Conservation (phyloP, 1,140 invertebrate species). For the Geopemphigus sp. region DNA sequence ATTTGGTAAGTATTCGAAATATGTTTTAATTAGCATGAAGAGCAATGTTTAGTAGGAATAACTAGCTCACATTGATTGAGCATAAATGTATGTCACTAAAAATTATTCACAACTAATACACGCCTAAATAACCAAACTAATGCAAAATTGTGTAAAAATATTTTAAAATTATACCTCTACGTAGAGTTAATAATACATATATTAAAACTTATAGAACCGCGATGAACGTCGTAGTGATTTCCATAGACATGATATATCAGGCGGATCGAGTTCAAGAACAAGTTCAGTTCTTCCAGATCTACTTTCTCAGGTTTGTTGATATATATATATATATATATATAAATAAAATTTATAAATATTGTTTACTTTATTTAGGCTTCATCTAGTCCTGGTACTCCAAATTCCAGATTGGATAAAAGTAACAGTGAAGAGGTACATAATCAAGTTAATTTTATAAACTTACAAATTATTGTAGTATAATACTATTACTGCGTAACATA, state of each 20-base stretch:
- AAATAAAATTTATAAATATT: neutral
- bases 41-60: neutral
- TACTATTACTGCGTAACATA: neutral
- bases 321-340: neutral
- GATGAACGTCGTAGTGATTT: conserved; percentile 62
- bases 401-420: conserved; percentile 83
- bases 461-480: neutral
- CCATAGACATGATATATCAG: conserved; percentile 57
- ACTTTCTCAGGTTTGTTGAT: conserved; percentile 65
- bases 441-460: neutral
- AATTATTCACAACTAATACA: conserved; percentile 37
- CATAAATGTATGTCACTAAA: conserved; percentile 11
- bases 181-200: neutral
- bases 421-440: conserved; percentile 84
- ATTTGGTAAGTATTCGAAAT: conserved; percentile 11
- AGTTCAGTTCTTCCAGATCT: conserved; percentile 92
- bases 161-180: neutral
- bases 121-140: conserved; percentile 26
- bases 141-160: neutral
- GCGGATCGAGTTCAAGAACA: conserved; percentile 62
- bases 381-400: conserved; percentile 72
- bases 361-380: conserved; percentile 61
- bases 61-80: conserved; percentile 7
- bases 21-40: neutral
- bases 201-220: conserved; percentile 61